A percentile compares a stretch with the other conserved stretches of the same genome.
Conservation (phyloP, 2,888 invertebrate species). For the Anorthoa munda region DNA sequence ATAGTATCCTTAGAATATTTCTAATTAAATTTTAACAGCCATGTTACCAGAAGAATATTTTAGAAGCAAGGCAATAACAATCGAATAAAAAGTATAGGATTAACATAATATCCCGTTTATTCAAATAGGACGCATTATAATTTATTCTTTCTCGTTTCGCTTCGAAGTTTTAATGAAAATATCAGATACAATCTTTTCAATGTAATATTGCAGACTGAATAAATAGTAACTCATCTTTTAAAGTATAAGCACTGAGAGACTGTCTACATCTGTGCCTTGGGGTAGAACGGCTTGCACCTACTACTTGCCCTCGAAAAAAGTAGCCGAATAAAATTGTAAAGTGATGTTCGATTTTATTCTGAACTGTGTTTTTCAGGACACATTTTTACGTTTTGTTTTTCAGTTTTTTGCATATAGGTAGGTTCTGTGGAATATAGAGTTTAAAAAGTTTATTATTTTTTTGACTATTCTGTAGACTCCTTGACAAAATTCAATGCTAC, state of each 20-base stretch:
- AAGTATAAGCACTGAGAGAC: constrained; percentile 66
- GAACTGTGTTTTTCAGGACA: background rate
- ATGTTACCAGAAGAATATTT: constrained; percentile 9
- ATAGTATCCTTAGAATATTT: too few species aligned
- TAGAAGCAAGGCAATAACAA: constrained; percentile 11
- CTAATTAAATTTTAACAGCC: background rate
- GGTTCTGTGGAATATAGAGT: background rate
- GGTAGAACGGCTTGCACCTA: constrained; percentile 1
- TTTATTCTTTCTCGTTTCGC: constrained; percentile 36
- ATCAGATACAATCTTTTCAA: constrained; percentile 52
- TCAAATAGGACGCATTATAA: constrained; percentile 33
- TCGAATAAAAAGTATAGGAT: constrained; percentile 35
- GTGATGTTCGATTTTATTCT: background rate
- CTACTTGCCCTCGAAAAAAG: constrained; percentile 15
- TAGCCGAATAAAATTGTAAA: background rate
- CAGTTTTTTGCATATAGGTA: background rate
- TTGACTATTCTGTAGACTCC: too few species aligned
- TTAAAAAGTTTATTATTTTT: background rate
- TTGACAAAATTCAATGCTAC: background rate
- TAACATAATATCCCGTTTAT: constrained; percentile 50
- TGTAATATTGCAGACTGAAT: constrained; percentile 61
- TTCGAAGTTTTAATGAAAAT: constrained; percentile 27
- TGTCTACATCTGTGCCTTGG: constrained; percentile 68
- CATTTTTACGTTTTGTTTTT: too few species aligned
- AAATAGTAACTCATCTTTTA: constrained; percentile 68